phyloP scores from a whole-genome alignment of 2,113 vertebrate genomes.

The Polyodon spathula region DNA sequence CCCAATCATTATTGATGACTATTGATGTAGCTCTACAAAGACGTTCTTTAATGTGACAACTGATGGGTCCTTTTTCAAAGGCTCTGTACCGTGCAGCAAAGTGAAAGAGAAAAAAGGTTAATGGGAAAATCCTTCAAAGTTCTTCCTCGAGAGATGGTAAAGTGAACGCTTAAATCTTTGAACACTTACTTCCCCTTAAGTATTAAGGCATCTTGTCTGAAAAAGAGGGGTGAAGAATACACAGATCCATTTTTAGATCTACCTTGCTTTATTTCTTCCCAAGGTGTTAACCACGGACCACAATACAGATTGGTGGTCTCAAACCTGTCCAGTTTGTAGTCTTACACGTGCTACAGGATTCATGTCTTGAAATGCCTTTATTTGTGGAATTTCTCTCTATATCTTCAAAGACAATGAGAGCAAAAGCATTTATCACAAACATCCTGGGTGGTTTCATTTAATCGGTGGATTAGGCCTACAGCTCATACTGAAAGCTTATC shows the following conservation, averaged over 20 bases:
- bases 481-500: constrained; percentile 58
- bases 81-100: too few species aligned
- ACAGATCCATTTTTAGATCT: neutral
- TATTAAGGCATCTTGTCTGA: neutral
- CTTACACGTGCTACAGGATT: neutral
- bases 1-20: too few species aligned
- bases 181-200: neutral
- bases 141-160: constrained; percentile 1
- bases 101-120: neutral
- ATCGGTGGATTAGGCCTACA: constrained; percentile 57
- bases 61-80: too few species aligned
- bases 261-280: neutral
- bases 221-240: constrained; percentile 2
- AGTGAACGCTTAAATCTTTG: neutral
- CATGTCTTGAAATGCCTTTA: constrained; percentile 23
- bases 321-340: neutral
- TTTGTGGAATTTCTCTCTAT: constrained; percentile 35
- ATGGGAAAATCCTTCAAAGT: neutral
- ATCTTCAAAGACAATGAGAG: constrained; percentile 38
- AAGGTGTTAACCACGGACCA: neutral
- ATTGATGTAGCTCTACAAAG: too few species aligned
- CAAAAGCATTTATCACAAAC: constrained; percentile 31
- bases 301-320: neutral
- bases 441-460: constrained; percentile 55
- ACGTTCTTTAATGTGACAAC: too few species aligned